Base-by-base conservation (phyloP, 2,888 invertebrate species). In the Helicoverpa assulta region DNA sequence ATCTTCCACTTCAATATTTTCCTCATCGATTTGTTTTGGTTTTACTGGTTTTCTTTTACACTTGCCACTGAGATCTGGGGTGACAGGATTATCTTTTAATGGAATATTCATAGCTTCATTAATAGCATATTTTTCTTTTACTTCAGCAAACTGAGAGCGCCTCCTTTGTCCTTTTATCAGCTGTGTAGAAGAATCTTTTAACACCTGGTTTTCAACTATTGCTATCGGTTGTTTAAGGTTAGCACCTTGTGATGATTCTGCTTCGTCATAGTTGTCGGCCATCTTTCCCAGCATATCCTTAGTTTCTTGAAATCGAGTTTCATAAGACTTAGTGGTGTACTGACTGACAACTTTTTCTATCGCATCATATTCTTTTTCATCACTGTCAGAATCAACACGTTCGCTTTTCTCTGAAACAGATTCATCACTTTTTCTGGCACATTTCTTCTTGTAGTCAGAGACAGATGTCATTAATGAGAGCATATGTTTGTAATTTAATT, bases 271-370 rank as follows among this genome's bases (percentile, higher is more conserved):
- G 54, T 81, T 85, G 75, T 95, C 93, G 18, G 95, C 95, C 84
- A 95, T 83, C 78, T 91, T 89, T 2, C 84, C 76, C 5, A 95
- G 86, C 93, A 95, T 92, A n/a, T 92, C 90, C 76, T 93, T 92
- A 12, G 95, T 95, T 84, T 96, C 95, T 80, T 93, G 89, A 78
- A 82, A 95, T 78, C 95, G 88, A 2, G 91, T 93, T 82, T 95
- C 94, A 58, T 95, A 95, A 21, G 95, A 90, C 78, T 95, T 95
- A 52, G 92, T 87, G 2, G 95, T 94, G 57, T 90, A 92, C 82
- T 94, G 90, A 66, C 92, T 89, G 0, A 95, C 93, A 63, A 90
- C 89, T 84, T 92, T 91, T 74, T 95, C 95, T 63, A 95, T 94
- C 4, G 88, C 92, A 54, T 93, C 90, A 67, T 86, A 93, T 67